Evolutionary conservation across 2,888 invertebrate species (phyloP), one percentile per base, ranked within the genome.

Genomic region (Morinoia aosen): DNA sequence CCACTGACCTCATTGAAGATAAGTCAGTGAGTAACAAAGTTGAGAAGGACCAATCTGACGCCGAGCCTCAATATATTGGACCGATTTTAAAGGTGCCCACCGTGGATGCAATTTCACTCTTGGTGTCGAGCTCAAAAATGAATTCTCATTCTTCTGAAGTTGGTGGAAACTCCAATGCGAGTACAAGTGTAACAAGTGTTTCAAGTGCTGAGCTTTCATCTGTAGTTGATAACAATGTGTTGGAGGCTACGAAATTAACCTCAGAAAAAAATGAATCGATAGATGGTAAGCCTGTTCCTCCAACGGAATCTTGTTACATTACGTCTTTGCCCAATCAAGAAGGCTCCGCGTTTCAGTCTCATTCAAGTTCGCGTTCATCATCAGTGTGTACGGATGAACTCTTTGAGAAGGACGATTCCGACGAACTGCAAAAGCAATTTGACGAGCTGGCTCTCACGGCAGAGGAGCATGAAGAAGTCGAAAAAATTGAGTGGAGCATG

Each of bases 401-500:
- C 48, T 93, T 93, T 39, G 93, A 93, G 93, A 93, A 57, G 48
- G 57, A 57, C 57, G 57, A 93, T 33, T 56, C 93, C 33, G 93
- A 93, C 4, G 93, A 93, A 14, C 57, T 93, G 25, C n/a, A 57
- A n/a, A 93, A 93, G 58, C 93, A 93, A 57, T 57, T 93, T 5
- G 93, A 93, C 33, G 93, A 57, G 93, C 93, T 93, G 12, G 93
- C 93, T 12, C 93, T 93, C 40, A 93, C 93, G 8, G 57, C 93
- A 11, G 93, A 93, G 25, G 93, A 93, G 57, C 93, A 93, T 19
- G 93, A 93, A 57, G 16, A 57, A 56, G 57, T 93, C 1, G 93
- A 93, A 39, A 93, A 93, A 33, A 93, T 93, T 57, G 93, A 93
- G 93, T 93, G 93, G 93, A 93, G 93, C 48, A 93, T 93, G 93